These are phyloP conservation scores for Myzus persicae DNA, from an alignment of 1,140 invertebrate species.

Conservation along the genomic window DNA sequence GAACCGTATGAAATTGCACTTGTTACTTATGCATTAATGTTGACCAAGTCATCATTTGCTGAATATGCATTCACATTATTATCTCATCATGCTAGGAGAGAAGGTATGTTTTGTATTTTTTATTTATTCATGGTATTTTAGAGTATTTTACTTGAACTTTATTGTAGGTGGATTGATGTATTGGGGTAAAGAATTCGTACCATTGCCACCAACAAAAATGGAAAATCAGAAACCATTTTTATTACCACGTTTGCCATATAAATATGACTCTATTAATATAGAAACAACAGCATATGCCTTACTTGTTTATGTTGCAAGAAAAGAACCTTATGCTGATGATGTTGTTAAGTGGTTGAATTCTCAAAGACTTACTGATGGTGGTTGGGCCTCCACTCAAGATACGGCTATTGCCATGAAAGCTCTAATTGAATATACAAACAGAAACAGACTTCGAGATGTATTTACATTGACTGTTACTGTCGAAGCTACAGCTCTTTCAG, in stretches of 20 bases:
- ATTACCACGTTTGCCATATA: conserved; percentile 84
- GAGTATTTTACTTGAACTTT: conserved; percentile 59
- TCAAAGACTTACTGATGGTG: conserved; percentile 88
- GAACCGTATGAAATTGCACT: conserved; percentile 86
- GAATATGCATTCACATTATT: conserved; percentile 84
- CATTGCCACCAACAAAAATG: conserved; percentile 79
- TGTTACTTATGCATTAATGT: conserved; percentile 84
- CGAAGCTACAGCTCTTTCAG: conserved; percentile 83
- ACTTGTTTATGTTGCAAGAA: conserved; percentile 84
- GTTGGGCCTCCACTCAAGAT: conserved; percentile 95
- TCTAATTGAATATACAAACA: conserved; percentile 87
- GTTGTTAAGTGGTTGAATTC: conserved; percentile 94
- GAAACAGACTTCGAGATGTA: conserved; percentile 86
- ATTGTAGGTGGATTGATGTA: conserved; percentile 78
- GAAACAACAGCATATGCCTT: conserved; percentile 92
- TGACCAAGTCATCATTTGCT: conserved; percentile 79
- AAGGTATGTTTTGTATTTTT: conserved; percentile 67
- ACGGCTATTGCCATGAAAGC: conserved; percentile 89
- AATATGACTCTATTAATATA: conserved; percentile 90
- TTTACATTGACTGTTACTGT: conserved; percentile 81
- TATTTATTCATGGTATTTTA: not conserved
- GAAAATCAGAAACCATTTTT: conserved; percentile 92
- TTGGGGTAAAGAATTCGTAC: conserved; percentile 82
- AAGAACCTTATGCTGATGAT: conserved; percentile 77
- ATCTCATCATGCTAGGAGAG: conserved; percentile 70